Evolutionary conservation across 1,140 invertebrate genomes (phyloP), one percentile per base, ranked within the genome.

Genomic region (Helicoverpa zea): DNA sequence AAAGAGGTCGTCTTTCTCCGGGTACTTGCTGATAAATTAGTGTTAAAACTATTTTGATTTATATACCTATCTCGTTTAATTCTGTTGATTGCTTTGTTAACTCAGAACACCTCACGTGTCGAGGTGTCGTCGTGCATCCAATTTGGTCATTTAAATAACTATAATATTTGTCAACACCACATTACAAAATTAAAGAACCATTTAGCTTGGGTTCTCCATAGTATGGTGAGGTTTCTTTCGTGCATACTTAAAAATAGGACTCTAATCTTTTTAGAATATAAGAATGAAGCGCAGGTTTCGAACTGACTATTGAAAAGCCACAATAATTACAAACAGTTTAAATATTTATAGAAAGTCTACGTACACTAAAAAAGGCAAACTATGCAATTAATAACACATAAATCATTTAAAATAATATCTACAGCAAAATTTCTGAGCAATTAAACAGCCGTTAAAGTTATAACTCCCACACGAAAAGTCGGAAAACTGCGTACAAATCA

Each of bases 121-220:
- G 14, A 23, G 12, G 64, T 77, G 49, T 47, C 61, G 74, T 77
- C 74, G 64, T 77, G 47, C 74, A 12, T 35, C 73, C 23, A 61
- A 59, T 61, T 49, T 23, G 12, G 35, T 61, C 18, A 56, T 30
- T 56, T 16, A n/a, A 0, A 12, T 23, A 35, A 73, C 70, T 49
- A 73, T 56, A 12, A 13, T 18, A 52, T 52, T 1, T 23, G 12
- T 18, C 30, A 29, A 61, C 11, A 5, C 13, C 18, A 29, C 2
- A 61, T 61, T 61, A 61, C 4, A 29, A 13, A 23, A 29, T 14
- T 61, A n/a, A 43, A 43, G 35, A 43, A 61, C 58, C 16, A 30
- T 12, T 29, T 30, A 61, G 35, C 3, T 35, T 35, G 3, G 7
- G 35, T 3, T 43, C 35, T 43, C 35, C 35, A 43, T 43, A 43